A percentile compares a stretch with the other conserved stretches of the same genome.
Conservation (phyloP, 2,113 vertebrate genomes). For the Petaurus breviceps region DNA sequence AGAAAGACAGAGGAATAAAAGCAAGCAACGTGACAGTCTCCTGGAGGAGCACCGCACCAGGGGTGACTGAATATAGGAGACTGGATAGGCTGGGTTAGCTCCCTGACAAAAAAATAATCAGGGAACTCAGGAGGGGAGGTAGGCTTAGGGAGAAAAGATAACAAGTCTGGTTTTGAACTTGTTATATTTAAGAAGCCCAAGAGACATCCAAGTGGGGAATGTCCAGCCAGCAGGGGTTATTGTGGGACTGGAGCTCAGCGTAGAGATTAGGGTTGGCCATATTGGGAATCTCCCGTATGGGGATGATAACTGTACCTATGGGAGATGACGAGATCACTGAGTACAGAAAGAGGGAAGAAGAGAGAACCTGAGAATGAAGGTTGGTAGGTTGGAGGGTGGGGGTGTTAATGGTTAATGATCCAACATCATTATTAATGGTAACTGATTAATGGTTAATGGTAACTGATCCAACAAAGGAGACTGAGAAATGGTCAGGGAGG, state of each 20-base stretch:
- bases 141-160: too few species aligned
- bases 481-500: too few species aligned
- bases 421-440: too few species aligned
- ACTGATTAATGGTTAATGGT: too few species aligned
- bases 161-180: too few species aligned
- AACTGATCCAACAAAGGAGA: not conserved
- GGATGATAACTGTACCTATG: not conserved
- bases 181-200: too few species aligned
- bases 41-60: not conserved
- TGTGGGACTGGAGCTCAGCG: not conserved
- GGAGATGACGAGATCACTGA: not conserved
- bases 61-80: not conserved
- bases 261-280: not conserved
- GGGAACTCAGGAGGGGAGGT: too few species aligned
- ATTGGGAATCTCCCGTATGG: not conserved
- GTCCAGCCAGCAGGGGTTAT: constrained; percentile 48
- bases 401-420: too few species aligned
- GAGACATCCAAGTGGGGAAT: constrained; percentile 10
- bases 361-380: not conserved
- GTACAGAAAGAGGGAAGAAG: not conserved
- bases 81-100: not conserved
- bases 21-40: not conserved
- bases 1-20: not conserved
- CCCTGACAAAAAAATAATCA: too few species aligned
- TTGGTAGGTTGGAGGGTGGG: not conserved